phyloP scores from a whole-genome alignment of 1,140 invertebrate genomes.

The Atta cephalotes region DNA sequence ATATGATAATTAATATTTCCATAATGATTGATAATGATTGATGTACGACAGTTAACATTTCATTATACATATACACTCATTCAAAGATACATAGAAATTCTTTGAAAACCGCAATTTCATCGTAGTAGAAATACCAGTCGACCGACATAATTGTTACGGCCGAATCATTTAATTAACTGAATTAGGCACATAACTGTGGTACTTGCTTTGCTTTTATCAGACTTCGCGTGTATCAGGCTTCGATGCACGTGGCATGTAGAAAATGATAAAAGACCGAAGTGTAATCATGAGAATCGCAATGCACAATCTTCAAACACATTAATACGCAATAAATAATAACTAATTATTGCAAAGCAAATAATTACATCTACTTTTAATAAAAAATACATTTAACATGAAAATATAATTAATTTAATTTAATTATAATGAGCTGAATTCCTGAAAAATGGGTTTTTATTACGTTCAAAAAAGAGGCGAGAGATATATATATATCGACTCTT shows the following conservation, averaged over 20 bases:
- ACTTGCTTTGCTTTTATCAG: conserved; percentile 22
- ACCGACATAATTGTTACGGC: background rate
- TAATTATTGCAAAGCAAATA: background rate
- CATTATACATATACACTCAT: background rate
- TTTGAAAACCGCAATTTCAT: conserved; percentile 11
- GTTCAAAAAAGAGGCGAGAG: background rate
- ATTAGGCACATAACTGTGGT: conserved; percentile 37
- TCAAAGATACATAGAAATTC: background rate
- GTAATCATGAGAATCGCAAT: background rate
- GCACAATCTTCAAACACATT: background rate
- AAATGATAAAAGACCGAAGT: conserved; percentile 16
- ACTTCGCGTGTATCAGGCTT: background rate
- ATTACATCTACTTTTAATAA: background rate
- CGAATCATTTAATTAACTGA: conserved; percentile 20
- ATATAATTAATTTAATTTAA: background rate
- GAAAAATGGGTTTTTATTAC: background rate
- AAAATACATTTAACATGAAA: background rate
- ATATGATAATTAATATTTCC: background rate
- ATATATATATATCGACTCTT: background rate
- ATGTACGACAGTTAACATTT: background rate
- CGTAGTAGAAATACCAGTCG: background rate
- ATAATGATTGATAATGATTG: background rate
- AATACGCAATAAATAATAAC: background rate
- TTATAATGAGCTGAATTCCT: background rate
- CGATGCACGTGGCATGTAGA: background rate